Evolutionary conservation across 2,113 vertebrate genomes (phyloP).

Genomic region (Ascaphus truei): DNA sequence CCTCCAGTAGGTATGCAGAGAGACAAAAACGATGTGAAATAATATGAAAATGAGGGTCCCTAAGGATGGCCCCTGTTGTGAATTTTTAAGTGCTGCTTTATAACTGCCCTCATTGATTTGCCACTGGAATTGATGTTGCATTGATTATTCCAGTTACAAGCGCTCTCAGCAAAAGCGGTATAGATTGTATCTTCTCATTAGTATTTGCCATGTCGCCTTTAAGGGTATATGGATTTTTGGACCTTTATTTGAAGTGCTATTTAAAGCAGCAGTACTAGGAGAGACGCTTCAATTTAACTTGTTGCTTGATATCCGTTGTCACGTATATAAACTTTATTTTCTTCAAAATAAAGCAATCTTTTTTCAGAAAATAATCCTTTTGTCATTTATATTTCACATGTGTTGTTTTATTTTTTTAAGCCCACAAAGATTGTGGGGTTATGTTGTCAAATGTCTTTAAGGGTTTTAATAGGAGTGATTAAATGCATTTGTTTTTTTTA

Average conservation of each 20-base stretch:
- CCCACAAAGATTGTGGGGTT: too few species aligned
- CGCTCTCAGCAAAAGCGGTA: neutral
- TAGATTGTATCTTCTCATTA: neutral
- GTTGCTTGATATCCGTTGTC: conserved; percentile 17
- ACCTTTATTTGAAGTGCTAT: neutral
- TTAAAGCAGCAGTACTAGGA: neutral
- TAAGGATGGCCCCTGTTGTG: neutral
- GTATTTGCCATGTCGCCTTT: neutral
- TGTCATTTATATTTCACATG: too few species aligned
- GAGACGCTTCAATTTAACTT: neutral
- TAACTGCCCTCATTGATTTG: neutral
- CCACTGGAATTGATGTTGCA: neutral
- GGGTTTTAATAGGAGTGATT: too few species aligned
- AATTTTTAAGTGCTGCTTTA: neutral
- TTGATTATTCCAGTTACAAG: neutral
- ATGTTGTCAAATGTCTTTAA: too few species aligned
- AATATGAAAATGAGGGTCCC: neutral
- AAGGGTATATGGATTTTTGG: neutral
- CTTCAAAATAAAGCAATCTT: conserved; percentile 23
- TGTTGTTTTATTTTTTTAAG: too few species aligned
- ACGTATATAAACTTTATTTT: conserved; percentile 25
- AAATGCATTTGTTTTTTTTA: too few species aligned
- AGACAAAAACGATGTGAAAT: neutral
- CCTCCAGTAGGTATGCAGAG: too few species aligned
- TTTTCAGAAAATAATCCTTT: neutral